These are phyloP conservation scores for Andrena minutula DNA, from an alignment of 2,888 invertebrate species.

Conservation along the genomic window DNA sequence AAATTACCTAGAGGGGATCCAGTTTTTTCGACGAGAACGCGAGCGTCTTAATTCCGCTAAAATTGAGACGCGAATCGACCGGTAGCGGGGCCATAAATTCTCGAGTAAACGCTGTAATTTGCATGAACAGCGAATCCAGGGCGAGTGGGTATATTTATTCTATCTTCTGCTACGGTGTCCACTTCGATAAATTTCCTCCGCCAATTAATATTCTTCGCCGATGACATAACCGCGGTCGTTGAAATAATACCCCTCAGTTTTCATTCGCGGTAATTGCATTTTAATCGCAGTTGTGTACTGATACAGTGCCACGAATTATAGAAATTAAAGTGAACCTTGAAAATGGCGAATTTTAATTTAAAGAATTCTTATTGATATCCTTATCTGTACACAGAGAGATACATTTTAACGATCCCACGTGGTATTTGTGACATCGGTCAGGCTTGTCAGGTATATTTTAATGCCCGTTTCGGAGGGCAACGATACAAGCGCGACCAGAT, in stretches of 20 bases:
- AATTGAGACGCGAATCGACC: background rate
- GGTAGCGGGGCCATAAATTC: background rate
- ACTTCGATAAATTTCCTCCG: background rate
- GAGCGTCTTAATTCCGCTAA: background rate
- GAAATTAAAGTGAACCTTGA: background rate
- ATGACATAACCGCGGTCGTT: background rate
- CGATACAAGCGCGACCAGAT: constrained; percentile 27
- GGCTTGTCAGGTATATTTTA: background rate
- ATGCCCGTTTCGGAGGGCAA: constrained; percentile 16
- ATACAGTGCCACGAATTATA: background rate
- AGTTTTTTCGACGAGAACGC: background rate
- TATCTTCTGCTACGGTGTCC: background rate
- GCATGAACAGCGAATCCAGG: background rate
- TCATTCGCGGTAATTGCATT: background rate
- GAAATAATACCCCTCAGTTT: background rate
- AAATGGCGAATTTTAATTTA: background rate
- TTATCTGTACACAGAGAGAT: background rate
- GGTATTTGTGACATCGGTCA: background rate
- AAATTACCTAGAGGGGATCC: constrained; percentile 12
- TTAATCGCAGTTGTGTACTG: background rate
- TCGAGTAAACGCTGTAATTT: background rate
- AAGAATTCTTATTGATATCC: background rate
- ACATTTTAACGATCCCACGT: background rate
- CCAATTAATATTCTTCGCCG: background rate
- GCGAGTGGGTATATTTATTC: background rate